A percentile compares a stretch with the other conserved stretches of the same genome.
phyloP scores from a whole-genome alignment of 2,888 invertebrate genomes.

The Euproctis similis region DNA sequence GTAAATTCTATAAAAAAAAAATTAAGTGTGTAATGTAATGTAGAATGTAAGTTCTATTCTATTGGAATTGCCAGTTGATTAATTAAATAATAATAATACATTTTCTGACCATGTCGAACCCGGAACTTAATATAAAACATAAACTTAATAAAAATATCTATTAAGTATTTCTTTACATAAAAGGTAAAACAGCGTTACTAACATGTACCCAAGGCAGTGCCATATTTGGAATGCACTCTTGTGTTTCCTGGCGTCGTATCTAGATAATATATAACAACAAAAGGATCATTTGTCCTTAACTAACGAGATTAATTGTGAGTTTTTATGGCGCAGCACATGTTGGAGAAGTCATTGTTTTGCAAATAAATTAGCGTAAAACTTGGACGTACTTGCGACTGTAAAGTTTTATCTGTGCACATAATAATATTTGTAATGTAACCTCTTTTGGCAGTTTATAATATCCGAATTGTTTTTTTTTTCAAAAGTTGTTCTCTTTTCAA shows the following conservation, averaged over 20 bases:
- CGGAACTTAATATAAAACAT: slow-evolving; percentile 7
- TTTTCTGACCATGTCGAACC: slow-evolving; percentile 4
- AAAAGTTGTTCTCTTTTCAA: too few relatives aligned
- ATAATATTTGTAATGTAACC: too few relatives aligned
- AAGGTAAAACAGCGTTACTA: slow-evolving; percentile 16
- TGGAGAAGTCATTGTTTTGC: slow-evolving; percentile 7
- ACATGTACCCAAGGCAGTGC: slow-evolving; percentile 8
- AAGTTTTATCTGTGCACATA: background rate
- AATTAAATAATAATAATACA: slow-evolving; percentile 2
- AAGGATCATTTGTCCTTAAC: slow-evolving; percentile 18
- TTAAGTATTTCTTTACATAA: slow-evolving; percentile 14
- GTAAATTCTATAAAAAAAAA: too few relatives aligned
- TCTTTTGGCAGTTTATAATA: too few relatives aligned
- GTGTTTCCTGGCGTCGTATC: slow-evolving; percentile 11
- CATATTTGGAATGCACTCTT: slow-evolving; percentile 6
- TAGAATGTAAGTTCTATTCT: too few relatives aligned
- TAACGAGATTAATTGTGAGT: slow-evolving; percentile 21
- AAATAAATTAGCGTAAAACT: slow-evolving; percentile 4
- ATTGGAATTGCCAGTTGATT: too few relatives aligned
- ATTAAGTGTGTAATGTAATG: too few relatives aligned
- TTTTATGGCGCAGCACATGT: slow-evolving; percentile 26
- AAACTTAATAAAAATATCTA: slow-evolving; percentile 20
- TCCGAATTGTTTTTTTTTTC: too few relatives aligned
- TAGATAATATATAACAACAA: slow-evolving; percentile 24
- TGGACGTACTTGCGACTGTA: slow-evolving; percentile 1